Conservation (phyloP, 2,797 vertebrate species). For the Pygocentrus nattereri region DNA sequence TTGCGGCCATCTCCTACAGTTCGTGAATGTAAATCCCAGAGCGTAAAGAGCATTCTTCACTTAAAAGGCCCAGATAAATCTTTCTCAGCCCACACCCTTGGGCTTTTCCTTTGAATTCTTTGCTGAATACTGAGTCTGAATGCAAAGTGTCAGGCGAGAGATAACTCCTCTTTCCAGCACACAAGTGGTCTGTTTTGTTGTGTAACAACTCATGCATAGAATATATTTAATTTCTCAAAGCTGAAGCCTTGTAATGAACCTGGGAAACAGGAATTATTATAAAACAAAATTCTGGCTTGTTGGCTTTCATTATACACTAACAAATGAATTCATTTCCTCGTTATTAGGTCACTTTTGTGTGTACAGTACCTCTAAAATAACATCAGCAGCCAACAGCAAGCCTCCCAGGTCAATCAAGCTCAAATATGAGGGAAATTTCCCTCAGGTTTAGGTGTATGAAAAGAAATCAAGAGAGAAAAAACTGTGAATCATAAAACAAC, state of each 20-base stretch:
- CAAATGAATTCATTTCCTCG: conserved; percentile 4
- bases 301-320: background rate
- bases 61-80: conserved; percentile 38
- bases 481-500: conserved; percentile 68
- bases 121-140: conserved; percentile 23
- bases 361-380: conserved; percentile 28
- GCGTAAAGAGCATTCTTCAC: conserved; percentile 22
- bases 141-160: conserved; percentile 29
- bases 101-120: conserved; percentile 33
- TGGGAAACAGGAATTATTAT: conserved; percentile 13
- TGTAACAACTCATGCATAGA: conserved; percentile 11
- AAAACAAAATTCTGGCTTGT: conserved; percentile 21
- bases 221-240: conserved; percentile 25
- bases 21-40: conserved; percentile 41
- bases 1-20: conserved; percentile 43
- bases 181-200: background rate
- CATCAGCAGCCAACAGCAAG: conserved; percentile 63
- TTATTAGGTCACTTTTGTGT: conserved; percentile 38
- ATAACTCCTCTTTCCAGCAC: conserved; percentile 29
- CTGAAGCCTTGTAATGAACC: conserved; percentile 21
- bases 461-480: conserved; percentile 57
- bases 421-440: conserved; percentile 75
- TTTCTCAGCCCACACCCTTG: conserved; percentile 23
- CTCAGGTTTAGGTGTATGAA: conserved; percentile 75
- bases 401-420: conserved; percentile 77